Percentiles rank a stretch among this genome's conserved stretches.
Conservation (phyloP, 2,888 invertebrate genomes). For the Lithophane ornitopus region DNA sequence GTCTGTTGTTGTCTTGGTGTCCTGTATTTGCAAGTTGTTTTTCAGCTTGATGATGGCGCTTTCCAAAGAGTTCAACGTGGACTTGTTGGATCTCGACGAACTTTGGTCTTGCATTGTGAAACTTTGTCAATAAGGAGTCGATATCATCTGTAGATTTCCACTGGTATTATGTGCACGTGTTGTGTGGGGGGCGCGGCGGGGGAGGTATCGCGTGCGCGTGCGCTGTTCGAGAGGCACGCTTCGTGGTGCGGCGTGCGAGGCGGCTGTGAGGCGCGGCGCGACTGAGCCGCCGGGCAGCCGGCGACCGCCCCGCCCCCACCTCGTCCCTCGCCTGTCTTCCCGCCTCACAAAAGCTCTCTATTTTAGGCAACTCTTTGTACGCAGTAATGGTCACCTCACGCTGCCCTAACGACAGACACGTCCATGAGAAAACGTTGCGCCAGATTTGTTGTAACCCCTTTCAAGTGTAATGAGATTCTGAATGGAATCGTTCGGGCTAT, state of each 20-base stretch:
- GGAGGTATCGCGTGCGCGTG: slow-evolving; percentile 85
- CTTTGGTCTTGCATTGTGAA: slow-evolving; percentile 89
- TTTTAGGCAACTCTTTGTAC: slow-evolving; percentile 91
- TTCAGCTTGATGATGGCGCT: slow-evolving; percentile 90
- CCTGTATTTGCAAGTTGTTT: slow-evolving; percentile 89
- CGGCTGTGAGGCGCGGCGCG: slow-evolving; percentile 87
- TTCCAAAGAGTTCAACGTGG: slow-evolving; percentile 88
- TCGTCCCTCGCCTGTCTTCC: slow-evolving; percentile 82
- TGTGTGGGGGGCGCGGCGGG: slow-evolving; percentile 77
- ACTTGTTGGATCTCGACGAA: slow-evolving; percentile 86
- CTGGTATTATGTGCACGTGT: slow-evolving; percentile 80
- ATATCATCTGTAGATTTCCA: slow-evolving; percentile 69
- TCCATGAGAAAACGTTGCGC: slow-evolving; percentile 89
- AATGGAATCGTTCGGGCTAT: slow-evolving; percentile 87
- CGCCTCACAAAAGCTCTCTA: slow-evolving; percentile 90
- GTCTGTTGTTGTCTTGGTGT: slow-evolving; percentile 81
- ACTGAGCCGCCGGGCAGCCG: slow-evolving; percentile 88
- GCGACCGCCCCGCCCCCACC: slow-evolving; percentile 88
- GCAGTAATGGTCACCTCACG: slow-evolving; percentile 90
- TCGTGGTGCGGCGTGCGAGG: slow-evolving; percentile 84
- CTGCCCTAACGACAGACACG: slow-evolving; percentile 90
- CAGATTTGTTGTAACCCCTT: slow-evolving; percentile 88
- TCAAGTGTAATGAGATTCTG: slow-evolving; percentile 90
- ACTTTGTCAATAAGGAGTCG: slow-evolving; percentile 65
- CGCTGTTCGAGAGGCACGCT: slow-evolving; percentile 78